Evolutionary conservation across 2,797 vertebrate species (phyloP).

Genomic region (Chrysocyon brachyurus): DNA sequence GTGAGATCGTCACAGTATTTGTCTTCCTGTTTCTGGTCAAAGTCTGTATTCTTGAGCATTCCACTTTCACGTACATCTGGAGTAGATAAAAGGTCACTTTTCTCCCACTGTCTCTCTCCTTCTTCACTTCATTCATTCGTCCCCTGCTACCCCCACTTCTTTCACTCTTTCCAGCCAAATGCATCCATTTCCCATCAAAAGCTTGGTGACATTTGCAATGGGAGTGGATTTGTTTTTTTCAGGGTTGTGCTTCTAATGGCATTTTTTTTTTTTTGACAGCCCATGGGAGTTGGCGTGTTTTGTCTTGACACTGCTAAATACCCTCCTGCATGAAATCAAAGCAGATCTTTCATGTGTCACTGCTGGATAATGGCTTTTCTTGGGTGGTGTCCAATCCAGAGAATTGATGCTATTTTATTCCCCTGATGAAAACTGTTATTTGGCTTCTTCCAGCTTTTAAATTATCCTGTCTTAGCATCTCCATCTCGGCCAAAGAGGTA

Average conservation of each 20-base stretch:
- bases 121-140: no score
- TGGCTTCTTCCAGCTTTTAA: slow-evolving; percentile 61
- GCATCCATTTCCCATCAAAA: slow-evolving; percentile 46
- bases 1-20: background rate
- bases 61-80: background rate
- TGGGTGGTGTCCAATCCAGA: slow-evolving; percentile 54
- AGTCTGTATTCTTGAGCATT: background rate
- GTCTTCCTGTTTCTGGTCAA: background rate
- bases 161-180: background rate
- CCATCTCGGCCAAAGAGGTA: background rate
- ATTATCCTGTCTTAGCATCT: slow-evolving; percentile 61
- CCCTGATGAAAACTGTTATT: slow-evolving; percentile 63
- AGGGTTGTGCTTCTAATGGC: slow-evolving; percentile 6
- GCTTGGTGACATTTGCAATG: background rate
- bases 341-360: slow-evolving; percentile 59
- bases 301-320: slow-evolving; percentile 50
- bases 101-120: background rate
- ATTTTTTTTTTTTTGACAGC: slow-evolving; percentile 33
- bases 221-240: background rate
- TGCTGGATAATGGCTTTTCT: slow-evolving; percentile 71
- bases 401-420: slow-evolving; percentile 61
- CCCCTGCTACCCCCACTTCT: background rate
- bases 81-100: background rate
- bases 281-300: slow-evolving; percentile 10
- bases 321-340: slow-evolving; percentile 65